Evolutionary conservation across 1,140 invertebrate species (phyloP), one percentile per base, ranked within the genome.

Genomic region (Drosophila yakuba): DNA sequence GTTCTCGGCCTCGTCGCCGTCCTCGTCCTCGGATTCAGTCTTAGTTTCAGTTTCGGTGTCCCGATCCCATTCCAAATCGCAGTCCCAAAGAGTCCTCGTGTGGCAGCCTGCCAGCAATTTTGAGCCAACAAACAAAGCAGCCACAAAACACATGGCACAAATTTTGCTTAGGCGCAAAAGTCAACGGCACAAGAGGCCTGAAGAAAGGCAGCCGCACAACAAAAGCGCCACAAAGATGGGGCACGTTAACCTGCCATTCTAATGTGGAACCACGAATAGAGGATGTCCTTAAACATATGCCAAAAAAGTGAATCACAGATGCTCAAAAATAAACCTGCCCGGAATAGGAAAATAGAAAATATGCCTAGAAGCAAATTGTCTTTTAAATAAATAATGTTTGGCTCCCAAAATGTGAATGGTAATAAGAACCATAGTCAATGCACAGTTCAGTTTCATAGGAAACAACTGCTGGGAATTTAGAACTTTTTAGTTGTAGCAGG

Each of bases 91-190:
- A 52, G 57, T 62, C 68, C 72, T 68, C 66, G 59, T 84, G 67
- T 75, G 74, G 61, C 80, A 68, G 74, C 32, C 50, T 76, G 74
- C 74, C 74, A 77, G 54, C 72, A 77, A 77, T 68, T 77, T 77
- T 77, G 38, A 55, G 62, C 64, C 67, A 71, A 71, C 67, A 71
- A 71, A 71, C 67, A 69, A 61, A 45, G 48, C 44, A 56, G 39
- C 54, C 62, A 41, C 64, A 60, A 58, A 80, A 56, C 69, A 71
- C 72, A 77, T 69, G 64, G 78, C 35, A 86, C 71, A 80, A 68
- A 68, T 74, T 74, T 73, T 41, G 68, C 69, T 63, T 74, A 68
- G 63, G 63, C 74, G 74, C 64, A 71, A 63, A 36, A 79, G 56
- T 55, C 74, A 76, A 73, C 73, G 80, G 76, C 68, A 66, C 82